Percentiles rank a stretch among this genome's conserved stretches.
These are phyloP conservation scores for Diarsia dahlii DNA, from an alignment of 2,888 invertebrate genomes.

Conservation along the genomic window DNA sequence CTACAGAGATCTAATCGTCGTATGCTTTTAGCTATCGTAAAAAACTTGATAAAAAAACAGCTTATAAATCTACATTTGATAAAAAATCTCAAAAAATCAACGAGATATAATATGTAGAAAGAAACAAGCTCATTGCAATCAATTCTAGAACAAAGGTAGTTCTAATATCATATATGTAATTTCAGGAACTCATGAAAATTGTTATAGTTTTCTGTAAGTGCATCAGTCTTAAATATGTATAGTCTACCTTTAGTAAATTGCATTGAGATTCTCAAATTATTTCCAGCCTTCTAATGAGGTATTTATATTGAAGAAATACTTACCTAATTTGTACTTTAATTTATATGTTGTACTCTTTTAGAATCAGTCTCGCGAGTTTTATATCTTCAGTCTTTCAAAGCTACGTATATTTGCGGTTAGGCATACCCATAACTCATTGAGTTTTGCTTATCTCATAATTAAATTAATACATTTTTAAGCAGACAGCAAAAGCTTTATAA, in stretches of 20 bases:
- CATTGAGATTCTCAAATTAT: conserved; percentile 56
- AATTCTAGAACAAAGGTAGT: conserved; percentile 59
- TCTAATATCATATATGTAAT: conserved; percentile 49
- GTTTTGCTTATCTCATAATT: conserved; percentile 49
- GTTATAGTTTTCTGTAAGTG: conserved; percentile 42
- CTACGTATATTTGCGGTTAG: conserved; percentile 48
- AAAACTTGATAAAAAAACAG: conserved; percentile 76
- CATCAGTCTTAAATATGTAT: conserved; percentile 46
- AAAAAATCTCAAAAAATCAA: conserved; percentile 80
- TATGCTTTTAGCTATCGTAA: conserved; percentile 86
- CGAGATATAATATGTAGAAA: conserved; percentile 50
- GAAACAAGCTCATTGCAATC: conserved; percentile 69
- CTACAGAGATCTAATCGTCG: conserved; percentile 86
- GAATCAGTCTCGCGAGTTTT: conserved; percentile 64
- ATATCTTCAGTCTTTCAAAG: conserved; percentile 54
- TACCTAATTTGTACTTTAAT: conserved; percentile 44
- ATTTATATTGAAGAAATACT: conserved; percentile 23
- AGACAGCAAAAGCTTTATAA: conserved; percentile 20
- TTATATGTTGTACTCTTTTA: conserved; percentile 56
- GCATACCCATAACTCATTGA: conserved; percentile 21
- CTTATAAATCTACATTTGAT: conserved; percentile 72
- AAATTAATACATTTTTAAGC: conserved; percentile 39
- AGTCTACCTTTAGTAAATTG: conserved; percentile 53
- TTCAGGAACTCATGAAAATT: conserved; percentile 50
- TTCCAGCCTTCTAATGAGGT: conserved; percentile 40